Evolutionary conservation across 2,797 vertebrate genomes (phyloP), one percentile per base, ranked within the genome.

Genomic region (Pangasius larnaudii): DNA sequence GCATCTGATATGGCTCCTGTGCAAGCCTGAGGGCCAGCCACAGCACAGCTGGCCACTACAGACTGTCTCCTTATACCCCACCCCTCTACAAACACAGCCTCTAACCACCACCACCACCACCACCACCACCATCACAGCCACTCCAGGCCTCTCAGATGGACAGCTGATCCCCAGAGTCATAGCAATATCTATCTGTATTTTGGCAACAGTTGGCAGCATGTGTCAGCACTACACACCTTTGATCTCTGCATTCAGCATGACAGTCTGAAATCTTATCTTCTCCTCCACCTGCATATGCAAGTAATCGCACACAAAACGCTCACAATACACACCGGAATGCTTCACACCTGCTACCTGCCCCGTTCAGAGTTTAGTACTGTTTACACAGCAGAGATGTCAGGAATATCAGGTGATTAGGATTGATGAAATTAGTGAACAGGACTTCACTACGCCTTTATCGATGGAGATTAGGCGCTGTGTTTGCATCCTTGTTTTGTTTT

Each of bases 1-100:
- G 91, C 92, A 94, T 92, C 94, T 95, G 93, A 95, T 94, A 92
- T 81, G 89, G 88, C 69, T 89, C 72, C 84, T 88, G 71, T 86
- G 78, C 61, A 84, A 85, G 89, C 90, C 91, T 90, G 27, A 53
- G 87, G 88, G 90, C 89, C 84, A 67, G 79, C 67, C 89, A 83
- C 42, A 82, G 86, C 92, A 91, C 92, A 91, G 92, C 92, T 92
- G 91, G 88, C 86, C 58, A 74, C 86, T 89, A 36, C 69, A 92
- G 87, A 90, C 92, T 90, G 86, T 86, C 80, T 86, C 89, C n/a
- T 86, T 75, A 67, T 87, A 85, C 88, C 74, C 51, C 65, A 46
- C 85, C 84, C 85, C 86, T 65, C 53, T 67, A 72, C 71, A 87
- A 78, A 71, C 85, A 82, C 59, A 59, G 65, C 83, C 87, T 84